Evolutionary conservation across 2,113 vertebrate genomes (phyloP), one percentile per base, ranked within the genome.

Genomic region (Hucho hucho): DNA sequence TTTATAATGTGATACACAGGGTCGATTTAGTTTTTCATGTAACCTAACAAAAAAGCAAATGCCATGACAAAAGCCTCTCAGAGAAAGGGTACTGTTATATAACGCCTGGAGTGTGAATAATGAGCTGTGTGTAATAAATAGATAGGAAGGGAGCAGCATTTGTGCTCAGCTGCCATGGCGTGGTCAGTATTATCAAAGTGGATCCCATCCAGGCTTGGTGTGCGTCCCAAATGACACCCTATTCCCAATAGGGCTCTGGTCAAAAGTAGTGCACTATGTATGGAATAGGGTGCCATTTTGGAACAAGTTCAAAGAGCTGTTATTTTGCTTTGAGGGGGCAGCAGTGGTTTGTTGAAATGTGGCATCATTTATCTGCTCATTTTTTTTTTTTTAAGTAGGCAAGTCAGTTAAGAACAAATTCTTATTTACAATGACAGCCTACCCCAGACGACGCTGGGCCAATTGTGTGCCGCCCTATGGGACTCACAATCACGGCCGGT

Each of bases 11-110:
- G 68, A 75, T 56, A 71, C 71, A 43, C 37, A 65, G 4, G 29
- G 69, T 73, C 69, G 72, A 66, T 24, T 76, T 73, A 16, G 49
- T 82, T 78, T 73, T 78, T 81, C 25, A 70, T 28, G 66, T 61
- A 70, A 24, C 71, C 78, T 66, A n/a, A 64, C 64, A 61, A 74
- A 63, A 64, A 64, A 64, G 61, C 59, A 47, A 43, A 43, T 43
- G 9, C 37, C 37, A 43, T 43, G 37, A 11, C 37, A 43, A 43
- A 68, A 79, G 73, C 64, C 56, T 53, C 64, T 37, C 37, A 14
- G 65, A 70, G 68, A 72, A 78, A 69, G 63, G 59, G 20, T 59
- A 47, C 70, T 61, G 73, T 70, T 65, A 66, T 18, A 64, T 77
- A 77, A 71, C 46, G 32, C 49, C 11, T 18, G 37, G 56, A 69